Evolutionary conservation across 2,113 vertebrate genomes (phyloP).

Genomic region (Bubalus kerabau): DNA sequence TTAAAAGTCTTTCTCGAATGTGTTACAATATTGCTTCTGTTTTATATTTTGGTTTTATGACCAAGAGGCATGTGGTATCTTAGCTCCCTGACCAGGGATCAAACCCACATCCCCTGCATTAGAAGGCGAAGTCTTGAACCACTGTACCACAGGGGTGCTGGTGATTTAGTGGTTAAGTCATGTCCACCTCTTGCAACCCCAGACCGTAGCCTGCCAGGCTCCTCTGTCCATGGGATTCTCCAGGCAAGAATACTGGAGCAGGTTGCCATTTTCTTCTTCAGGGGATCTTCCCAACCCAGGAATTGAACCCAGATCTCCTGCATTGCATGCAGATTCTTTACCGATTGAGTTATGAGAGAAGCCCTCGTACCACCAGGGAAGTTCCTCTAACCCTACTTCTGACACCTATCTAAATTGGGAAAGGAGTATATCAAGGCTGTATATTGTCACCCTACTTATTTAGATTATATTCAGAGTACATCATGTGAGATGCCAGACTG

Average conservation of each 20-base stretch:
- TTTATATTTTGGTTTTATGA: not conserved
- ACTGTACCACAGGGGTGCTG: not conserved
- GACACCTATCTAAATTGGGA: not conserved
- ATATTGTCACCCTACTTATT: not conserved
- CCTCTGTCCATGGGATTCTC: not conserved
- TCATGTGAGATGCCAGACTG: not conserved
- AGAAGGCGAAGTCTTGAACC: not conserved
- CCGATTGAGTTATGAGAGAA: not conserved
- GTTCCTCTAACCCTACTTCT: not conserved
- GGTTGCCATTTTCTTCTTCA: not conserved
- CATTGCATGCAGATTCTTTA: not conserved
- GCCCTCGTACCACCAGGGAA: rapidly evolving
- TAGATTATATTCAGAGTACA: not conserved
- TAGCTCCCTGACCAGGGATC: not conserved
- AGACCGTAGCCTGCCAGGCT: not conserved
- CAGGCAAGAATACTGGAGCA: not conserved
- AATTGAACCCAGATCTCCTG: not conserved
- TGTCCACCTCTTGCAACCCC: not conserved
- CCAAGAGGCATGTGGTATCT: not conserved
- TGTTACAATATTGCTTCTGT: not conserved
- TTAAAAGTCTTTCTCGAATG: not conserved
- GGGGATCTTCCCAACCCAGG: not conserved
- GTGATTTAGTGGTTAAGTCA: not conserved
- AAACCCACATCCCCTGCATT: not conserved
- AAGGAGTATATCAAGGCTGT: not conserved